Evolutionary conservation across 2,888 invertebrate genomes (phyloP), one percentile per base, ranked within the genome.

Genomic region (Dyspetes luteomarginatus): DNA sequence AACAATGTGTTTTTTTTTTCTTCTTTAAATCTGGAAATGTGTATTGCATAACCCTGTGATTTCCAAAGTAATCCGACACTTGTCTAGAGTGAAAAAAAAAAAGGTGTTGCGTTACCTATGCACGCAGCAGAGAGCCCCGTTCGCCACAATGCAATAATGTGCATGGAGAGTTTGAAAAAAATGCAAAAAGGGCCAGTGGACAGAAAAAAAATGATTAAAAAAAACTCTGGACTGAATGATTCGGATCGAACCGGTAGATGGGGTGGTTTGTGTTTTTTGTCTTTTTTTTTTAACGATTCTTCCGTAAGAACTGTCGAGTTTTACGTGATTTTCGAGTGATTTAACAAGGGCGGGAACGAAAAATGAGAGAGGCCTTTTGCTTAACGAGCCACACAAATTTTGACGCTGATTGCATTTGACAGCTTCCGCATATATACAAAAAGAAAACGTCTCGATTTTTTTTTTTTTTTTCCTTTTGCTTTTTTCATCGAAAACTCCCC

Each of bases 321-420:
- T 80, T 67, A 41, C 58, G 58, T 64, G 79, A 75, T 79, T 79
- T 71, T 79, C 75, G 75, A 75, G 75, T 36, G 71, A 52, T 80
- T 67, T 56, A 60, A 72, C 58, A 73, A 74, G 64, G 78, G 82
- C 82, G 82, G 84, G 85, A 82, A 78, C 86, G 82, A 84, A 83
- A 71, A 72, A 60, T 65, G 55, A 60, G 71, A 64, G n/a, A 55
- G 22, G 62, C 65, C 76, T 82, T 82, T 85, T 77, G 74, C 80
- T 84, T 85, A 84, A 82, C 82, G 83, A 83, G 81, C 79, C 81
- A 69, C 50, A 72, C 52, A 52, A 81, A 58, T 72, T 75, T 81
- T 87, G 86, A 89, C 85, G 85, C 71, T 89, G 88, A 90, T 88
- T 86, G 85, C 87, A 84, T 85, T 86, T 89, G 90, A 90, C 90